phyloP scores from a whole-genome alignment of 2,113 vertebrate genomes.

The Mormyrus iriodes region DNA sequence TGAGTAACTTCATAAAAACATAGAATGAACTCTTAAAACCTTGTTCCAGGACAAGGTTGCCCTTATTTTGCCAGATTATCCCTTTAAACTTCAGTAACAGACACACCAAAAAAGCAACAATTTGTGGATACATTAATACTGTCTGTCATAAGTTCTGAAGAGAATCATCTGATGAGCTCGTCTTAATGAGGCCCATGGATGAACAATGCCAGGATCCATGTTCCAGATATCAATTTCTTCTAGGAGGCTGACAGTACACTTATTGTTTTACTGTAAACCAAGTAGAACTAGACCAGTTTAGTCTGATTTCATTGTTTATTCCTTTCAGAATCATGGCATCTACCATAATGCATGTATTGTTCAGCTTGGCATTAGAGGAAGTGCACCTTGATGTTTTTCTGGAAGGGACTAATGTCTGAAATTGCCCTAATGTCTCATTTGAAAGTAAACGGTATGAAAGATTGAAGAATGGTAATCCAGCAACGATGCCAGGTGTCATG shows the following conservation, averaged over 20 bases:
- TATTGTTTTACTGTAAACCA: not conserved
- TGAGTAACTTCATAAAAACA: not conserved
- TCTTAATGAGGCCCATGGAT: not conserved
- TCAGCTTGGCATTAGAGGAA: not conserved
- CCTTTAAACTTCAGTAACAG: not conserved
- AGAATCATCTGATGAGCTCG: not conserved
- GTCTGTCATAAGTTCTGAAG: not conserved
- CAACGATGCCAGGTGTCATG: not conserved
- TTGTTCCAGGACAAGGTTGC: not conserved
- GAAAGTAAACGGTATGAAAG: not conserved
- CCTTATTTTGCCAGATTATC: not conserved
- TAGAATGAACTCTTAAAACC: not conserved
- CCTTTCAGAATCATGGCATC: not conserved
- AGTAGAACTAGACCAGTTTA: not conserved
- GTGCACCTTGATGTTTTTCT: not conserved
- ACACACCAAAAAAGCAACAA: not conserved
- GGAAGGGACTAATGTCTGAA: not conserved
- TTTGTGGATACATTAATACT: constrained; percentile 5
- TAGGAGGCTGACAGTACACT: not conserved
- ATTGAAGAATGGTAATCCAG: not conserved
- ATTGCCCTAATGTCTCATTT: not conserved
- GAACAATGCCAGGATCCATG: not conserved
- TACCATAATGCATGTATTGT: not conserved
- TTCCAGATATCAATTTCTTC: not conserved
- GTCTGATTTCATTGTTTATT: not conserved